Conservation (phyloP, 1,140 invertebrate species). For the Camponotus floridanus region DNA sequence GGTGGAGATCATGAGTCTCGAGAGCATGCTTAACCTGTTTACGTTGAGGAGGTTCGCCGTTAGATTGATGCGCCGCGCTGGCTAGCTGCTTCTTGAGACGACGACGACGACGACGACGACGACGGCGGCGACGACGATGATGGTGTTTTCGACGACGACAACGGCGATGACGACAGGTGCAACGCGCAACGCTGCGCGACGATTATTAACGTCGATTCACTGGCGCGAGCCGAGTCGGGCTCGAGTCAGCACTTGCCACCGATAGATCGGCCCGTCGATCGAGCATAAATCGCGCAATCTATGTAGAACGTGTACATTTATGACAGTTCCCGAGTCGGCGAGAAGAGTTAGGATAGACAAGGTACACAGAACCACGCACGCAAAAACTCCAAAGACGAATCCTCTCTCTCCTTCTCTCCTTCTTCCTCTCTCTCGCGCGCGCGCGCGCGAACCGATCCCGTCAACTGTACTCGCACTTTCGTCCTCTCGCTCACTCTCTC, state of each 20-base stretch:
- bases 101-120: not conserved
- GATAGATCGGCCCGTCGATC: conserved; percentile 73
- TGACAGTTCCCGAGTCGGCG: conserved; percentile 68
- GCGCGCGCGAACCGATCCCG: not conserved
- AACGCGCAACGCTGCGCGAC: conserved; percentile 57
- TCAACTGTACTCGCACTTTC: not conserved
- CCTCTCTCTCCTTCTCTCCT: not conserved
- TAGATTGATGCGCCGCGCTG: conserved; percentile 69
- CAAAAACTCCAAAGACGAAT: not conserved
- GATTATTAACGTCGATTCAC: conserved; percentile 74
- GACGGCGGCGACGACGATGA: not conserved
- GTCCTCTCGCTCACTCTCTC: not conserved
- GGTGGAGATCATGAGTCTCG: conserved; percentile 54
- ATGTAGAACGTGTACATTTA: conserved; percentile 77
- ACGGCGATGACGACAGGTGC: conserved; percentile 54
- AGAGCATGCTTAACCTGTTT: conserved; percentile 66
- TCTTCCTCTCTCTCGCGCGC: not conserved
- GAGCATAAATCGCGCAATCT: conserved; percentile 77
- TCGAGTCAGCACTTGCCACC: conserved; percentile 72
- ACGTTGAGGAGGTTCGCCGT: conserved; percentile 62
- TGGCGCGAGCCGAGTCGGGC: conserved; percentile 56
- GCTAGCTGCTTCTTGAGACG: conserved; percentile 11
- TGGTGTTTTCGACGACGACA: not conserved
- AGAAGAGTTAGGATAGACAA: conserved; percentile 15
- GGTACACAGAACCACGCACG: conserved; percentile 36